Evolutionary conservation across 2,797 vertebrate genomes (phyloP).

Genomic region (Bucorvus abyssinicus): DNA sequence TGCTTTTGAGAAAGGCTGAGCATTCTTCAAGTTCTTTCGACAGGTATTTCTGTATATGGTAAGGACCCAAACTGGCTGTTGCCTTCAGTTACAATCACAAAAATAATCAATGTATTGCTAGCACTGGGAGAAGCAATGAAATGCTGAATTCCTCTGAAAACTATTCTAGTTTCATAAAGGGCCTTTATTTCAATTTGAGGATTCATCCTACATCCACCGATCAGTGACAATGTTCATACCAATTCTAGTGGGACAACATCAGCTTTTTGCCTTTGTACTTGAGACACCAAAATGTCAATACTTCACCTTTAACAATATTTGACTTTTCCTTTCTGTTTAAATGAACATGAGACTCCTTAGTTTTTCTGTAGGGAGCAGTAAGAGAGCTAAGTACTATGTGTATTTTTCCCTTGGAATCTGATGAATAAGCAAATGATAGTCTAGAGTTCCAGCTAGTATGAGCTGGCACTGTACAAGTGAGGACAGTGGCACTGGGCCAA

Average conservation of each 20-base stretch:
- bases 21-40: background rate
- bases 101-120: background rate
- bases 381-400: background rate
- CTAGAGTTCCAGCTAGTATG: background rate
- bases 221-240: background rate
- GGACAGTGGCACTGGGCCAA: background rate
- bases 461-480: background rate
- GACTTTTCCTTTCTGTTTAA: background rate
- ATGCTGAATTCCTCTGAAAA: background rate
- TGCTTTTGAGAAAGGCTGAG: background rate
- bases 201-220: background rate
- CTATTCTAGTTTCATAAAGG: background rate
- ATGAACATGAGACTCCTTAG: background rate
- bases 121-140: background rate
- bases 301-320: background rate
- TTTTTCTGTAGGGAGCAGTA: background rate
- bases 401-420: constrained; percentile 14
- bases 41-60: background rate
- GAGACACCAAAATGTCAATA: background rate
- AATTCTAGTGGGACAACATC: background rate
- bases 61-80: background rate
- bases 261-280: background rate
- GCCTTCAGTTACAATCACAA: background rate
- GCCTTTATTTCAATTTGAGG: background rate
- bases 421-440: constrained; percentile 29